Evolutionary conservation across 2,888 invertebrate species (phyloP).

Genomic region (Onchidella celtica): DNA sequence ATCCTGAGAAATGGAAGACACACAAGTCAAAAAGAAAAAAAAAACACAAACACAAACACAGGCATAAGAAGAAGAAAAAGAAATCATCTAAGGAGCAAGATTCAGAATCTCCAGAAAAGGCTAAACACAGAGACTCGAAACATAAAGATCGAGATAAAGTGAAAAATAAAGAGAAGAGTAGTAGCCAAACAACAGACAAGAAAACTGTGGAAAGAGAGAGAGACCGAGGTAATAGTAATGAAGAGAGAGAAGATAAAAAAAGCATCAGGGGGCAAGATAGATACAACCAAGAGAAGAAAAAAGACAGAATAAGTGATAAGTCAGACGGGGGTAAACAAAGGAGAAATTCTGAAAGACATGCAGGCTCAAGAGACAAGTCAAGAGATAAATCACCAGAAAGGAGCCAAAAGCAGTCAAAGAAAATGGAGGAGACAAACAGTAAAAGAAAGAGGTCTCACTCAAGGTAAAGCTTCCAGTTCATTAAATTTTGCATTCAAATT

Average conservation of each 20-base stretch:
- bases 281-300: no score
- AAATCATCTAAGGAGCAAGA: slow-evolving; percentile 43
- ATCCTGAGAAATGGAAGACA: slow-evolving; percentile 4
- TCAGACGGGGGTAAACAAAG: not conserved
- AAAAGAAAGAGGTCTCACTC: slow-evolving; percentile 29
- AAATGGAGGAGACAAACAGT: slow-evolving; percentile 17
- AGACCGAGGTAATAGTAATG: not conserved
- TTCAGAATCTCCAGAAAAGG: slow-evolving; percentile 35
- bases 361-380: no score
- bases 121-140: slow-evolving; percentile 39
- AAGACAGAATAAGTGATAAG: not conserved
- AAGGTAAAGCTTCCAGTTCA: slow-evolving; percentile 2
- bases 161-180: slow-evolving; percentile 23
- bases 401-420: slow-evolving; percentile 1
- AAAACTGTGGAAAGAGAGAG: not conserved
- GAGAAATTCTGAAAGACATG: not conserved
- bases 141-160: slow-evolving; percentile 30
- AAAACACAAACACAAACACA: slow-evolving; percentile 43
- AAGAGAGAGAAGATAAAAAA: not conserved
- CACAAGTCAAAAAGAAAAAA: slow-evolving; percentile 38
- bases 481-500: no score
- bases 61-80: slow-evolving; percentile 46
- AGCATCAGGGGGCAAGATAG: no score
- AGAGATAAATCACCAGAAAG: slow-evolving; percentile 9
- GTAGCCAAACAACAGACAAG: not conserved